Evolutionary conservation across 2,797 vertebrate species (phyloP).

Genomic region (Loris lydekkerianus): DNA sequence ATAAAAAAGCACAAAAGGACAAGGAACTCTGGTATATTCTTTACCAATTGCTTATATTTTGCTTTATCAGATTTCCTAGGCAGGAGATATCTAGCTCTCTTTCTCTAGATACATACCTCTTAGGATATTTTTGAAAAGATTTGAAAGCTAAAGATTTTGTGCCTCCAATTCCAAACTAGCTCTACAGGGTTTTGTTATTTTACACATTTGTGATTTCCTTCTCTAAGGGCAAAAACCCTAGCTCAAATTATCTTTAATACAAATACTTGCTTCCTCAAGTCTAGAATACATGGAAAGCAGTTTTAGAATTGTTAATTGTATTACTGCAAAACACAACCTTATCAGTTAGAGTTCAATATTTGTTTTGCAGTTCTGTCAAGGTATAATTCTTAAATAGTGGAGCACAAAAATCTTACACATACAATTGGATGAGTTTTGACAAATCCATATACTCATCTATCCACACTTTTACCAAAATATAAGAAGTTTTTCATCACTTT

Average conservation of each 20-base stretch:
- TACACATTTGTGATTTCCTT: not conserved
- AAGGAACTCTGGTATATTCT: not conserved
- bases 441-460: not conserved
- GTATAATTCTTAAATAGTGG: not conserved
- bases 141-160: not conserved
- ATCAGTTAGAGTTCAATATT: not conserved
- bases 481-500: not conserved
- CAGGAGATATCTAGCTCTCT: not conserved
- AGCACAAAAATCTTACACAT: not conserved
- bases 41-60: slow-evolving; percentile 25
- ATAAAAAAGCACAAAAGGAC: not conserved
- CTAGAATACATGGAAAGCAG: not conserved
- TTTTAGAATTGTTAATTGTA: not conserved
- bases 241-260: not conserved
- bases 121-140: not conserved
- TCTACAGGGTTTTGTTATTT: not conserved
- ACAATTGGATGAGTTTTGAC: slow-evolving; percentile 25
- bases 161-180: not conserved
- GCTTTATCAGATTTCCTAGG: not conserved
- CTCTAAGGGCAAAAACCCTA: not conserved
- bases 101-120: not conserved
- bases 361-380: slow-evolving; percentile 11
- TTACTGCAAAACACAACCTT: not conserved
- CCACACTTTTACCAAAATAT: not conserved
- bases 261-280: slow-evolving; percentile 34